Conservation (phyloP, 2,797 vertebrate genomes). For the Philypnodon macrostomus region DNA sequence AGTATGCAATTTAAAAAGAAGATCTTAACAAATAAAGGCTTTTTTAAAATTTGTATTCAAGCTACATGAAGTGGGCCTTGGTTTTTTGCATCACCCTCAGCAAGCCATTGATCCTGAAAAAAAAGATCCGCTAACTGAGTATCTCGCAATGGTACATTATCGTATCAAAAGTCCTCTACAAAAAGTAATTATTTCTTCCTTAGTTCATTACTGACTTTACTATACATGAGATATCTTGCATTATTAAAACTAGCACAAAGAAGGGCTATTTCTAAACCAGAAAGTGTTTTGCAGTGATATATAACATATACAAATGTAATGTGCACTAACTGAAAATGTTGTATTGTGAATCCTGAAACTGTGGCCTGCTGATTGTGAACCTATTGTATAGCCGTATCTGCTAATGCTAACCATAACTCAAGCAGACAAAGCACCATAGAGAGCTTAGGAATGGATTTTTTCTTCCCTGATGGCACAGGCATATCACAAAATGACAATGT, state of each 20-base stretch:
- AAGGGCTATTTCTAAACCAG: background rate
- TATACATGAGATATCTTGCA: too few relatives aligned
- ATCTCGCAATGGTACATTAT: too few relatives aligned
- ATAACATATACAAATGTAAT: background rate
- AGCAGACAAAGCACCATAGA: conserved; percentile 14
- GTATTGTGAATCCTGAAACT: conserved; percentile 5
- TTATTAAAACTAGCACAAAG: background rate
- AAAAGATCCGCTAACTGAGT: too few relatives aligned
- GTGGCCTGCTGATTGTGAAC: conserved; percentile 20
- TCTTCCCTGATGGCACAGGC: background rate
- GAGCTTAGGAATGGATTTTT: background rate
- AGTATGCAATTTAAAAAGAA: too few relatives aligned
- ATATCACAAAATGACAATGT: background rate
- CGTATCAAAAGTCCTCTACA: too few relatives aligned
- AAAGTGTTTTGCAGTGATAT: background rate
- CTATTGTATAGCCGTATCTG: conserved; percentile 20
- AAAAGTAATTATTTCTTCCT: too few relatives aligned
- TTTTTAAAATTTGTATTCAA: too few relatives aligned
- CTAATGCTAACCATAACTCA: conserved; percentile 24
- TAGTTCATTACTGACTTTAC: too few relatives aligned
- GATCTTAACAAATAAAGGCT: too few relatives aligned
- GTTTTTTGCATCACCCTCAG: too few relatives aligned
- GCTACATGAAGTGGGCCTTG: too few relatives aligned
- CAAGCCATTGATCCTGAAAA: too few relatives aligned
- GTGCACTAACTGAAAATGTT: conserved; percentile 1